Conservation (phyloP, 2,888 invertebrate species). For the Protonemura montana region DNA sequence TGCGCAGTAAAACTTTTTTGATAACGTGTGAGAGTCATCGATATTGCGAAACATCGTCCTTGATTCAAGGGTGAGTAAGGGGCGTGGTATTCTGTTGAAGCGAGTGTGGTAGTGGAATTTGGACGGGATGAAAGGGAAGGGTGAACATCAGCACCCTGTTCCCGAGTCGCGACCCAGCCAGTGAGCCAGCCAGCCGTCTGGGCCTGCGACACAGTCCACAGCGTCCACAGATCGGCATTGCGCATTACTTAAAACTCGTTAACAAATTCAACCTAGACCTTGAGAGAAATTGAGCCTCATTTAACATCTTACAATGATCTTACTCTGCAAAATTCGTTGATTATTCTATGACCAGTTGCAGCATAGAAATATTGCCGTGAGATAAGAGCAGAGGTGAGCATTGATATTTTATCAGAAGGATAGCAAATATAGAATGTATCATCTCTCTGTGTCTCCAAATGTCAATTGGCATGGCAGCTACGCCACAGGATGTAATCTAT, state of each 20-base stretch:
- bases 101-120: not conserved
- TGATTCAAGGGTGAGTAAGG: not conserved
- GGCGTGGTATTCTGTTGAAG: not conserved
- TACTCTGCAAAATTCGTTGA: not conserved
- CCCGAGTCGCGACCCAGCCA: not conserved
- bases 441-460: not conserved
- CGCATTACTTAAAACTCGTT: not conserved
- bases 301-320: not conserved
- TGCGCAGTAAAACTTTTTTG: not conserved
- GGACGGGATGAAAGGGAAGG: not conserved
- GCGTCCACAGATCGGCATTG: not conserved
- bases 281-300: not conserved
- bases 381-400: not conserved
- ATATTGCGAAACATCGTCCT: not conserved
- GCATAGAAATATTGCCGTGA: not conserved
- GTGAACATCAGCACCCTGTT: not conserved
- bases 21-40: not conserved
- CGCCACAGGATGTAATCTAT: not conserved
- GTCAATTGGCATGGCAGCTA: not conserved
- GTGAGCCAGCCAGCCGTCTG: not conserved
- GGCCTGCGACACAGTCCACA: not conserved
- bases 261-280: constrained; percentile 7
- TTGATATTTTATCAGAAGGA: not conserved
- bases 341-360: not conserved
- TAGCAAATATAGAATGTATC: not conserved